A percentile compares a stretch with the other conserved stretches of the same genome.
These are phyloP conservation scores for Cololabis saira DNA, from an alignment of 2,113 vertebrate species.

Conservation along the genomic window DNA sequence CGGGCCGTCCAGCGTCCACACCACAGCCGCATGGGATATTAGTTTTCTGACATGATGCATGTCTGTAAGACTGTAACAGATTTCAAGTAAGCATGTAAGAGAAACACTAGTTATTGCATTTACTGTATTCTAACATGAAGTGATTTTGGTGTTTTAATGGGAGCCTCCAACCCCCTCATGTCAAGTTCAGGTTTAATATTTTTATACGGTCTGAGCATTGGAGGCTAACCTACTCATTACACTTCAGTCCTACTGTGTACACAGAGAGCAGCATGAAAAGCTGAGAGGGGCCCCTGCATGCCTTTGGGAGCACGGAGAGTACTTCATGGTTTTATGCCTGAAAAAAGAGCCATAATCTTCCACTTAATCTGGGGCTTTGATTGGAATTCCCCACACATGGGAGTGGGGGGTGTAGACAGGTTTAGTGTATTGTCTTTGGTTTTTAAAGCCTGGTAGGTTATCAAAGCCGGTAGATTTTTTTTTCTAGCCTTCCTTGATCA, in stretches of 20 bases:
- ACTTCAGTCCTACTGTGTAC: slow-evolving; percentile 59
- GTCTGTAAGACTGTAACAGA: background rate
- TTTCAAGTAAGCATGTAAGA: background rate
- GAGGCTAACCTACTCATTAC: slow-evolving; percentile 51
- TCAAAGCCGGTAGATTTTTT: slow-evolving; percentile 5
- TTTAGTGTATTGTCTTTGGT: background rate
- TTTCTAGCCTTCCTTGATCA: background rate
- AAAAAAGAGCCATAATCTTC: slow-evolving; percentile 70
- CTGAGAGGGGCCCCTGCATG: slow-evolving; percentile 66
- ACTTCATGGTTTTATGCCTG: slow-evolving; percentile 70
- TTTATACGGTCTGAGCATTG: slow-evolving; percentile 40
- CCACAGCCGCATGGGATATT: too few species aligned
- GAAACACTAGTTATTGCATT: too few species aligned
- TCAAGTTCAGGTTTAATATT: slow-evolving; percentile 35
- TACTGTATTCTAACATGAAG: background rate
- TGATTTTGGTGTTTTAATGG: slow-evolving; percentile 17
- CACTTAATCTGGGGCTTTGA: slow-evolving; percentile 65
- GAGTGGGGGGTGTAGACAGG: background rate
- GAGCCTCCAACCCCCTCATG: background rate
- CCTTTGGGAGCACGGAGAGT: slow-evolving; percentile 62
- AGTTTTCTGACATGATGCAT: too few species aligned
- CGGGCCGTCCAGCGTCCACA: too few species aligned
- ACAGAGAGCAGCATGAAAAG: slow-evolving; percentile 68
- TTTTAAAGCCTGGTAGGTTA: slow-evolving; percentile 9
- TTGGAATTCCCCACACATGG: slow-evolving; percentile 66